phyloP scores from a whole-genome alignment of 1,140 invertebrate species.

The Latrodectus geometricus region DNA sequence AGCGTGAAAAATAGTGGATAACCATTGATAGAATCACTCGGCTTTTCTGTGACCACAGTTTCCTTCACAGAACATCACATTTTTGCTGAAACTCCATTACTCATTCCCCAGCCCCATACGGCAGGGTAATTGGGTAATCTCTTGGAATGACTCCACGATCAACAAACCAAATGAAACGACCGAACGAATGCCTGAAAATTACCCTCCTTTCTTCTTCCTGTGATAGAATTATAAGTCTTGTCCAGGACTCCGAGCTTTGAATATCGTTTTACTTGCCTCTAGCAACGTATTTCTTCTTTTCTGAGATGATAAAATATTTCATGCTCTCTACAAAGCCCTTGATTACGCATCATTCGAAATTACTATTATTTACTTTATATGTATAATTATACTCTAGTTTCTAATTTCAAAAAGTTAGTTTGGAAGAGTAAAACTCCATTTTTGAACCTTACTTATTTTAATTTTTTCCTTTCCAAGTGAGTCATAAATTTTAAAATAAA shows the following conservation, averaged over 20 bases:
- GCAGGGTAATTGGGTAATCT: conserved; percentile 52
- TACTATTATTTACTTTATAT: no score
- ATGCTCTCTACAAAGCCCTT: no score
- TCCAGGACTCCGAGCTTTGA: background rate
- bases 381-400: no score
- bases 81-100: conserved; percentile 40
- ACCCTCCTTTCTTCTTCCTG: conserved; percentile 14
- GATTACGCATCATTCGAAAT: no score
- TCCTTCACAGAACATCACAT: conserved; percentile 44
- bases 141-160: conserved; percentile 50
- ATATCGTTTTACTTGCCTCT: no score
- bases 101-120: conserved; percentile 43
- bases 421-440: no score
- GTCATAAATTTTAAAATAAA: no score
- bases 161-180: conserved; percentile 54
- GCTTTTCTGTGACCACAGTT: conserved; percentile 37
- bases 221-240: background rate
- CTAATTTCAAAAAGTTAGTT: no score
- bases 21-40: conserved; percentile 31
- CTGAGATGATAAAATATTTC: no score
- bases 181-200: conserved; percentile 46
- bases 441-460: no score
- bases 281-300: no score
- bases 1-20: background rate
- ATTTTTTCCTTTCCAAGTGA: no score